Evolutionary conservation across 2,113 vertebrate genomes (phyloP), one percentile per base, ranked within the genome.

Genomic region (Bufo bufo): DNA sequence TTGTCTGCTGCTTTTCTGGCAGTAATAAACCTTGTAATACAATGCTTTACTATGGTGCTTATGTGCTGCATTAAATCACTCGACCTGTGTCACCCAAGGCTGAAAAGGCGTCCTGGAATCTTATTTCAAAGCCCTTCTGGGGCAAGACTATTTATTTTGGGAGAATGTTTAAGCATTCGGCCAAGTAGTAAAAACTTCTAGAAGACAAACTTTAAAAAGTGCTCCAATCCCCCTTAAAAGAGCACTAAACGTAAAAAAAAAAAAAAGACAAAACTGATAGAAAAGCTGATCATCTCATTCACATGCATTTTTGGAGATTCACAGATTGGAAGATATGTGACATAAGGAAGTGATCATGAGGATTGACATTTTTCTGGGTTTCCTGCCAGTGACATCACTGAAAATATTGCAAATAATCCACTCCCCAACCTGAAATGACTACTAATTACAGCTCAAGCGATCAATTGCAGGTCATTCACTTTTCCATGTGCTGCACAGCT

Each of bases 31-130:
- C 20, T 6, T 2, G 47, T 50, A 75, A 50, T 50, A 50, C 45
- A 75, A 75, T 11, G 8, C 45, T 20, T 74, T 74, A 17, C 71
- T 74, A 16, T 71, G 11, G 11, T 23, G 3, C 33, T 43, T 43
- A 71, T 33, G n/a, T 50, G 72, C 47, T 75, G 71, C 43, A 74
- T 74, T 74, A 74, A 52, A 75, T 75, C 72, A 75, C 17, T 17
- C 17, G 19, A 20, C 16, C 47, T 75, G 17, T 50, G 72, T 20
- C 72, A 75, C 49, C 72, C 72, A 20, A 49, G 72, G 72, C 72
- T 75, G 17, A 50, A 50, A 50, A 75, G 72, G 50, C 72, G 8
- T 50, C 17, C 45, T 50, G 72, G 72, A 75, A 75, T 75, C 72
- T 20, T 10, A 75, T 75, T 75, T 50, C 72, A 75, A 75, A 75